Evolutionary conservation across 53 echinoderm and acorn worm species (phyloP).

Genomic region (Patiria pectinifera): DNA sequence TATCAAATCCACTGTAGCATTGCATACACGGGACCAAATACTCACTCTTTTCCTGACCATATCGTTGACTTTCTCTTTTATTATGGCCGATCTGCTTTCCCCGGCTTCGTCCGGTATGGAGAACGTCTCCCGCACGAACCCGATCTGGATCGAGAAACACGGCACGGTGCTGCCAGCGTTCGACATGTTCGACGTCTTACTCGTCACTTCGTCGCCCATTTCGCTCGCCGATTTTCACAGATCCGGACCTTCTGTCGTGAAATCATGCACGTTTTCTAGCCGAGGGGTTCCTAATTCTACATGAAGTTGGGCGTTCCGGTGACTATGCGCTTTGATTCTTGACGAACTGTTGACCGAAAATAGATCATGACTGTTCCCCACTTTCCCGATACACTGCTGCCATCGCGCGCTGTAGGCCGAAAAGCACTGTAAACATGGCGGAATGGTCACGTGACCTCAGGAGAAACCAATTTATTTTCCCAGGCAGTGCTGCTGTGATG

Average conservation of each 20-base stretch:
- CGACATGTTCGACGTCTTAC: conserved; percentile 56
- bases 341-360: not conserved
- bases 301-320: not conserved
- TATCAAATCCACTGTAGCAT: not conserved
- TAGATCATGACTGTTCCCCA: not conserved
- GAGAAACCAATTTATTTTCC: conserved; percentile 44
- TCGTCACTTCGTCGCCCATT: conserved; percentile 61
- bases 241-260: not conserved
- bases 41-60: conserved; percentile 64
- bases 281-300: conserved; percentile 7
- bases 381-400: conserved; percentile 18
- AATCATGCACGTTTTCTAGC: conserved; percentile 21
- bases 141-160: conserved; percentile 88
- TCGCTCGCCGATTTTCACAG: not conserved
- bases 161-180: conserved; percentile 39
- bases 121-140: conserved; percentile 90
- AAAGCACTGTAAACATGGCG: conserved; percentile 81
- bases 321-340: not conserved
- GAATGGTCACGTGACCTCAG: conserved; percentile 70
- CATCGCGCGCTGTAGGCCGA: conserved; percentile 27
- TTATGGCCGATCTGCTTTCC: conserved; percentile 55
- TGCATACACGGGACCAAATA: not conserved
- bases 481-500: not conserved
- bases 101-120: conserved; percentile 76
- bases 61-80: conserved; percentile 56